Evolutionary conservation across 2,888 invertebrate genomes (phyloP).

Genomic region (Drosophila bunnanda): DNA sequence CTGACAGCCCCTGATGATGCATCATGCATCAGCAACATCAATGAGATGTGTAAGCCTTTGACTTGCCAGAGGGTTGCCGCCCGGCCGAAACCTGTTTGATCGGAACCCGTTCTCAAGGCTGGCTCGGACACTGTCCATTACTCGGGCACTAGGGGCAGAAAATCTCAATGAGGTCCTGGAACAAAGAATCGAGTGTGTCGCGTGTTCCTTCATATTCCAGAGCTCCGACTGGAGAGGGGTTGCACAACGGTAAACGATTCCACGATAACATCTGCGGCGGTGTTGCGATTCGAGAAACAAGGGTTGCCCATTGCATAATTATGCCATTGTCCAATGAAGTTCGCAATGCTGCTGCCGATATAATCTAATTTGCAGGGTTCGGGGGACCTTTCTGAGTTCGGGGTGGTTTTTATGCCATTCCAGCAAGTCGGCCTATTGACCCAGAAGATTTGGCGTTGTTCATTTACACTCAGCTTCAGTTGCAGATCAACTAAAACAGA

Average conservation of each 20-base stretch:
- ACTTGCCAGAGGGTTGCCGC: conserved; percentile 63
- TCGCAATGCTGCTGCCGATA: conserved; percentile 62
- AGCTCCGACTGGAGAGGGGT: conserved; percentile 22
- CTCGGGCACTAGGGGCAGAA: conserved; percentile 51
- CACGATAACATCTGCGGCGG: conserved; percentile 78
- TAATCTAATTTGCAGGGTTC: conserved; percentile 70
- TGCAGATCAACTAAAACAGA: background rate
- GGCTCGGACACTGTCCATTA: conserved; percentile 56
- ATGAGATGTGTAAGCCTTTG: conserved; percentile 76
- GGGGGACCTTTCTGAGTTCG: conserved; percentile 21
- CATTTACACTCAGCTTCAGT: background rate
- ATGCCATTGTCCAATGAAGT: conserved; percentile 76
- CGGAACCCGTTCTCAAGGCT: conserved; percentile 71
- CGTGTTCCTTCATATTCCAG: conserved; percentile 67
- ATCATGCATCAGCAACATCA: conserved; percentile 72
- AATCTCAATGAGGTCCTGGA: conserved; percentile 51
- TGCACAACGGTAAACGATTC: conserved; percentile 73
- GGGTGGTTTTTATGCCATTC: conserved; percentile 45
- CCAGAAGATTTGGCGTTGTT: conserved; percentile 41
- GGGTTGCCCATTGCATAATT: conserved; percentile 76
- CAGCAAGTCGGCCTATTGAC: conserved; percentile 65
- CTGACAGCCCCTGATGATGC: conserved; percentile 5
- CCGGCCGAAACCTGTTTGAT: conserved; percentile 69
- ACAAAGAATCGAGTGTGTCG: conserved; percentile 55
- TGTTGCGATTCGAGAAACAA: conserved; percentile 48